A percentile compares a stretch with the other conserved stretches of the same genome.
These are phyloP conservation scores for Steinernema hermaphroditum DNA, from an alignment of 2,888 invertebrate species.

Conservation along the genomic window DNA sequence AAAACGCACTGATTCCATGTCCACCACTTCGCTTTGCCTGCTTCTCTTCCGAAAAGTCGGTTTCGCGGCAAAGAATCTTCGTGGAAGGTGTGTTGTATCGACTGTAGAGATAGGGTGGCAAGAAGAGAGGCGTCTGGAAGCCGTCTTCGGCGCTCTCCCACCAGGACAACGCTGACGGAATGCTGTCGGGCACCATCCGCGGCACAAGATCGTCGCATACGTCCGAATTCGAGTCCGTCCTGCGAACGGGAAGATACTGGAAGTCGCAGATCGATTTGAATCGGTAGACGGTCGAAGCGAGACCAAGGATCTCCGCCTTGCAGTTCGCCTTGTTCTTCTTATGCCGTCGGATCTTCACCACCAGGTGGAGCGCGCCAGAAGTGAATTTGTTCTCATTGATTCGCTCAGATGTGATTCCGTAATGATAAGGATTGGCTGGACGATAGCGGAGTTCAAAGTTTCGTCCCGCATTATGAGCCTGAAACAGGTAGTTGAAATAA, in stretches of 20 bases:
- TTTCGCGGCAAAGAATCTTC: slow-evolving; percentile 53
- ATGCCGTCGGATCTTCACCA: slow-evolving; percentile 51
- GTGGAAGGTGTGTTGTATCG: slow-evolving; percentile 56
- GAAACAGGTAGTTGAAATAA: too few species aligned
- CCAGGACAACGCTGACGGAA: slow-evolving; percentile 52
- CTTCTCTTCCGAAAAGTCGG: slow-evolving; percentile 42
- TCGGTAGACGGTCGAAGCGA: slow-evolving; percentile 52
- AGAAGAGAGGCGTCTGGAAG: slow-evolving; percentile 50
- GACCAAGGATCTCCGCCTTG: slow-evolving; percentile 24
- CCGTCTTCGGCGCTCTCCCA: slow-evolving; percentile 39
- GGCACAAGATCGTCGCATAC: slow-evolving; percentile 45
- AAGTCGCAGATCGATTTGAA: slow-evolving; percentile 77
- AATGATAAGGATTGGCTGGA: slow-evolving; percentile 58
- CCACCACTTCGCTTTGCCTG: slow-evolving; percentile 39
- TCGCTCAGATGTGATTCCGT: slow-evolving; percentile 65
- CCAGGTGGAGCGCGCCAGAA: slow-evolving; percentile 56
- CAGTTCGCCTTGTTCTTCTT: slow-evolving; percentile 39
- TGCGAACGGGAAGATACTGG: slow-evolving; percentile 81
- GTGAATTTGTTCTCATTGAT: slow-evolving; percentile 45
- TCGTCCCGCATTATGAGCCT: slow-evolving; percentile 47
- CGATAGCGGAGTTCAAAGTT: slow-evolving; percentile 55
- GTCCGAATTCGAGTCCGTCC: background rate
- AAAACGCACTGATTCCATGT: slow-evolving; percentile 55
- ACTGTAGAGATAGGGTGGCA: slow-evolving; percentile 63
- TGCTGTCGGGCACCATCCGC: slow-evolving; percentile 45